A percentile compares a stretch with the other conserved stretches of the same genome.
Evolutionary conservation across 2,888 invertebrate species (phyloP).

Genomic region (Eupsilia transversa): DNA sequence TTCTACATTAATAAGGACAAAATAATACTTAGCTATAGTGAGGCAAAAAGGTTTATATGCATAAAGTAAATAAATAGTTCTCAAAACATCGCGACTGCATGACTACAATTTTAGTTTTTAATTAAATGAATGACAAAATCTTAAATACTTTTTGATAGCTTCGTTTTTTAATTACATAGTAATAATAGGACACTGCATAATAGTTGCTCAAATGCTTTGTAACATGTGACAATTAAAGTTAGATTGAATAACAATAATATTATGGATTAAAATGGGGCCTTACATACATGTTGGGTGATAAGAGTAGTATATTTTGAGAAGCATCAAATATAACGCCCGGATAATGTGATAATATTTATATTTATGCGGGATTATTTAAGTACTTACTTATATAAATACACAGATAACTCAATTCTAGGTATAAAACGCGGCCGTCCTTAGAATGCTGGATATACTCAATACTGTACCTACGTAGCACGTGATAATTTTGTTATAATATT

Average conservation of each 20-base stretch:
- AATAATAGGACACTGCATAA: not conserved
- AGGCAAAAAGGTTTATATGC: not conserved
- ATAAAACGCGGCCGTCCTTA: not conserved
- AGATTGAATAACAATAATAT: slow-evolving; percentile 1
- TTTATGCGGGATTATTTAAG: not conserved
- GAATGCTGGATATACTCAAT: slow-evolving; percentile 1
- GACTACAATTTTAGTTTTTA: slow-evolving; percentile 1
- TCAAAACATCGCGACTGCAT: not conserved
- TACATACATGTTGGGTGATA: slow-evolving; percentile 2
- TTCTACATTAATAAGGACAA: not conserved
- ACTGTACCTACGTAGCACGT: slow-evolving; percentile 11
- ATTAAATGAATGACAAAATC: not conserved
- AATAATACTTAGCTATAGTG: not conserved
- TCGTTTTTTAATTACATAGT: not conserved
- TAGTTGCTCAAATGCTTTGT: slow-evolving; percentile 32
- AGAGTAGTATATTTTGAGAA: not conserved
- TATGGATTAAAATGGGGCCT: slow-evolving; percentile 11
- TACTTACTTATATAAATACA: not conserved
- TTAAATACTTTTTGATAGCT: not conserved
- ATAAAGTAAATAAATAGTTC: not conserved
- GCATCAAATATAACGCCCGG: not conserved
- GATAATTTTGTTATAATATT: slow-evolving; percentile 32
- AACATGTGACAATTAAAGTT: slow-evolving; percentile 13
- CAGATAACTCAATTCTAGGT: slow-evolving; percentile 7
- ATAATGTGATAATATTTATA: not conserved